Conservation (phyloP, 2,113 vertebrate species). For the Periophthalmodon schlosseri region DNA sequence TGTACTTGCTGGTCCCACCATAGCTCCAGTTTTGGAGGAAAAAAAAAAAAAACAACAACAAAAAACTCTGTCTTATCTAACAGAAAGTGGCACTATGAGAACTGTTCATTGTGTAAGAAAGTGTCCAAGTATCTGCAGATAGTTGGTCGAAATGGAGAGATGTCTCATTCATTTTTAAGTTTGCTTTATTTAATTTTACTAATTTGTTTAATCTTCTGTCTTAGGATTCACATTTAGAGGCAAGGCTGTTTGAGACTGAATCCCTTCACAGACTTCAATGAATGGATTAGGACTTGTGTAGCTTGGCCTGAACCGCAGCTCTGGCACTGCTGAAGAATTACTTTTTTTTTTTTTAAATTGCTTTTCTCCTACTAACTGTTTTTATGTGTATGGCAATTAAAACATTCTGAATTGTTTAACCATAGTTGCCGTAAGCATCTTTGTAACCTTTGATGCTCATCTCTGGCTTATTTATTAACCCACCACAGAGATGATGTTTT, state of each 20-base stretch:
- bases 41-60: too few species aligned
- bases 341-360: not conserved
- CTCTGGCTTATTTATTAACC: not conserved
- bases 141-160: too few species aligned
- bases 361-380: not conserved
- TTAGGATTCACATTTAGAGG: not conserved
- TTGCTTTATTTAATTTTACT: not conserved
- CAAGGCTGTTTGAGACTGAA: not conserved
- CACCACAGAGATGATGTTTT: not conserved
- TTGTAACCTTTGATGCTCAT: too few species aligned
- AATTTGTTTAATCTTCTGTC: too few species aligned
- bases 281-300: not conserved
- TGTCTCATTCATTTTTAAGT: not conserved
- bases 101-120: too few species aligned
- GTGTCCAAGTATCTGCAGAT: not conserved
- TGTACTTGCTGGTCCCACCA: conserved; percentile 17
- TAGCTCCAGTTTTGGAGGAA: conserved; percentile 7
- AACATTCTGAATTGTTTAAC: not conserved
- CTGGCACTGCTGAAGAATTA: not conserved
- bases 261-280: not conserved
- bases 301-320: not conserved
- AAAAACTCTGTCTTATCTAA: too few species aligned
- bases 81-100: too few species aligned
- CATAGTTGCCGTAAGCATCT: too few species aligned
- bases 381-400: not conserved